These are phyloP conservation scores for Mythimna pallens DNA, from an alignment of 2,888 invertebrate genomes.

Conservation along the genomic window DNA sequence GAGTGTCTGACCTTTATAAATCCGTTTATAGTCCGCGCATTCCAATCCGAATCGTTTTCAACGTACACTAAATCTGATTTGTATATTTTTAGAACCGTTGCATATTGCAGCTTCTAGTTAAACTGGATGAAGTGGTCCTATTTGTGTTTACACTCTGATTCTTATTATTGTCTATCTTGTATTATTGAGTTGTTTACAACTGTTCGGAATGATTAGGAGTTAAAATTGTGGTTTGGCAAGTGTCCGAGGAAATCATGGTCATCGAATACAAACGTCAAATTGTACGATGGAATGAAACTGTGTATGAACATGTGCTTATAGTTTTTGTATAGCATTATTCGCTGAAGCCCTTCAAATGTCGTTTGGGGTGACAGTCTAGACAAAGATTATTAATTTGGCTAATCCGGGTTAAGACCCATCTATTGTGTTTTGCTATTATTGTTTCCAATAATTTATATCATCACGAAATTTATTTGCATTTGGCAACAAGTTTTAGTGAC, in stretches of 20 bases:
- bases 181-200: slow-evolving; percentile 44
- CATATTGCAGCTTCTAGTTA: slow-evolving; percentile 28
- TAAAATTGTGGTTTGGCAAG: slow-evolving; percentile 17
- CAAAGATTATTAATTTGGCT: slow-evolving; percentile 14
- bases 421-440: slow-evolving; percentile 2
- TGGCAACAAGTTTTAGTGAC: not conserved
- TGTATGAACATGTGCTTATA: not conserved
- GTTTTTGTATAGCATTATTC: not conserved
- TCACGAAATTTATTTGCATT: not conserved
- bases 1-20: slow-evolving; percentile 48
- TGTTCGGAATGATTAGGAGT: not conserved
- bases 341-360: slow-evolving; percentile 24
- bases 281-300: too few species aligned
- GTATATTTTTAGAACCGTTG: slow-evolving; percentile 48
- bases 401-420: not conserved
- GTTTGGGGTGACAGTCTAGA: slow-evolving; percentile 26
- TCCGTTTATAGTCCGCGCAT: slow-evolving; percentile 36
- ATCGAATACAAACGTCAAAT: not conserved
- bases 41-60: slow-evolving; percentile 18
- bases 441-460: slow-evolving; percentile 18
- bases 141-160: slow-evolving; percentile 37
- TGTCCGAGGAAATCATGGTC: slow-evolving; percentile 21
- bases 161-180: slow-evolving; percentile 24
- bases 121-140: slow-evolving; percentile 31
- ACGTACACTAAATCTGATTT: slow-evolving; percentile 38